Conservation (phyloP, 2,797 vertebrate genomes). For the Channallabes apus region DNA sequence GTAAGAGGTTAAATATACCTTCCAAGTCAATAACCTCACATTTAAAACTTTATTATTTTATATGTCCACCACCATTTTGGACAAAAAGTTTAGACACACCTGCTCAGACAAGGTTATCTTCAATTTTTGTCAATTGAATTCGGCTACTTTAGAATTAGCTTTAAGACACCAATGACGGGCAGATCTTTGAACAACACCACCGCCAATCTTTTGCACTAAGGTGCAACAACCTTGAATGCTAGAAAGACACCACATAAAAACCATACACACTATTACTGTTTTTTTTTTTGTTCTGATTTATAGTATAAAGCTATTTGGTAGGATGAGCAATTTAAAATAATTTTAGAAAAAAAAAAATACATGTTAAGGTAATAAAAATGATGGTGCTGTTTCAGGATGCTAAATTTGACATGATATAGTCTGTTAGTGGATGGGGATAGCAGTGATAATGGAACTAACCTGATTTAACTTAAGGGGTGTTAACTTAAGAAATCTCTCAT, state of each 20-base stretch:
- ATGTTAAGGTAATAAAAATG: not conserved
- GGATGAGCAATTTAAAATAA: not conserved
- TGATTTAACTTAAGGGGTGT: not conserved
- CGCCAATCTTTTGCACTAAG: not conserved
- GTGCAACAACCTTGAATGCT: not conserved
- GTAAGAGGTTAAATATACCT: slow-evolving; percentile 70
- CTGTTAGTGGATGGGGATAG: not conserved
- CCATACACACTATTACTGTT: not conserved
- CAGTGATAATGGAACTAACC: not conserved
- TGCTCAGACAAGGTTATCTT: slow-evolving; percentile 2
- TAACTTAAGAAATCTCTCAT: too few relatives aligned
- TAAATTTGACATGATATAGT: not conserved
- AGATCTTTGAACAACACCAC: not conserved
- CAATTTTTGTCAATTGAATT: not conserved
- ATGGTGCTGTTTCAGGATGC: not conserved
- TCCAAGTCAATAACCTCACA: slow-evolving; percentile 68
- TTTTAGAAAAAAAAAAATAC: not conserved
- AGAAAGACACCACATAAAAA: too few relatives aligned
- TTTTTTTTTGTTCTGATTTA: not conserved
- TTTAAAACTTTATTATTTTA: slow-evolving; percentile 62
- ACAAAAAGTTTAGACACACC: slow-evolving; percentile 6
- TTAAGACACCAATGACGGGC: not conserved
- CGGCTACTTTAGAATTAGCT: not conserved
- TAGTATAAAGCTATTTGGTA: not conserved
- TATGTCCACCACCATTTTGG: not conserved